Conservation (phyloP, 2,888 invertebrate genomes). For the Salpingus planirostris region DNA sequence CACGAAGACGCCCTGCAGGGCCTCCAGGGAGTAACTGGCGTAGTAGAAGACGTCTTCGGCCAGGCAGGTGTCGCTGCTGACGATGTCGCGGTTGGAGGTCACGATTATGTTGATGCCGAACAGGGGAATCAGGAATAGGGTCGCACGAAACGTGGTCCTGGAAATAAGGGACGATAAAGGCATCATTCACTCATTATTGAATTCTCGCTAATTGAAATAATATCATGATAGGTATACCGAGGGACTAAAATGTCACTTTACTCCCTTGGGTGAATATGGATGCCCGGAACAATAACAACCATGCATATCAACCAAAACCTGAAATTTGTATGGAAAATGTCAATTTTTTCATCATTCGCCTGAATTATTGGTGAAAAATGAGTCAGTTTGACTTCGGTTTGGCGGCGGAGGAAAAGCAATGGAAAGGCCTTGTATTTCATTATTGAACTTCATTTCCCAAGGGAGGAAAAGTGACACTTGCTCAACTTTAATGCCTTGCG, state of each 20-base stretch:
- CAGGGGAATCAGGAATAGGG: conserved; percentile 58
- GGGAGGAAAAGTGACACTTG: too few relatives aligned
- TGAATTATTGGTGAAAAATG: too few relatives aligned
- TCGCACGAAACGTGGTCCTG: conserved; percentile 56
- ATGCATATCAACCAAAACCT: neutral
- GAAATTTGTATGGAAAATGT: too few relatives aligned
- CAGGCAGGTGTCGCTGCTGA: conserved; percentile 41
- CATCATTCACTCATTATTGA: neutral
- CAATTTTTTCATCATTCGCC: too few relatives aligned
- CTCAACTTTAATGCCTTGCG: too few relatives aligned
- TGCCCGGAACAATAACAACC: neutral
- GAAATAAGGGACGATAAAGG: conserved; percentile 15
- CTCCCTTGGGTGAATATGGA: neutral
- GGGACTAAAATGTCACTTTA: neutral
- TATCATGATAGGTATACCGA: neutral
- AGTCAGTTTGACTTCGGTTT: too few relatives aligned
- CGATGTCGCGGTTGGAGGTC: conserved; percentile 48
- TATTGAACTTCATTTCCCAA: too few relatives aligned
- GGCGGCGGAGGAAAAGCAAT: too few relatives aligned
- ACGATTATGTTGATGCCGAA: conserved; percentile 62
- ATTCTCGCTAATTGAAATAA: neutral
- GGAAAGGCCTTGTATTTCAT: too few relatives aligned
- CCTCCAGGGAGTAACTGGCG: conserved; percentile 51
- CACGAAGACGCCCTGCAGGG: conserved; percentile 53
- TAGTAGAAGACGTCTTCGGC: conserved; percentile 51